Evolutionary conservation across 2,888 invertebrate species (phyloP).

Genomic region (Lepas anatifera): DNA sequence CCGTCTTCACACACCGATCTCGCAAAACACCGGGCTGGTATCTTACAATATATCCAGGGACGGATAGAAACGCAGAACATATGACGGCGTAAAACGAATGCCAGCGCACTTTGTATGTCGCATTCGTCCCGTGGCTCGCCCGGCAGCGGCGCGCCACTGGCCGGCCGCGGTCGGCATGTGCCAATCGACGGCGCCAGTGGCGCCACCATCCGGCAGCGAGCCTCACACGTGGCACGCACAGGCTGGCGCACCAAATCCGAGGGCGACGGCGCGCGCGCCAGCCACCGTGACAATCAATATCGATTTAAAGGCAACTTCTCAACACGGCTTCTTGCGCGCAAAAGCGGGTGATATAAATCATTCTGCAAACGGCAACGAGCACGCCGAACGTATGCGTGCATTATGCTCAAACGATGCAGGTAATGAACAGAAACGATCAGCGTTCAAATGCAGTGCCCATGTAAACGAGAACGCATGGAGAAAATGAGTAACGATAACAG

Average conservation of each 20-base stretch:
- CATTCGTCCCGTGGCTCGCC: too few species aligned
- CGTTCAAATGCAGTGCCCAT: not conserved
- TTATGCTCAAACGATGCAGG: not conserved
- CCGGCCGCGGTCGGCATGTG: not conserved
- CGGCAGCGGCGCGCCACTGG: not conserved
- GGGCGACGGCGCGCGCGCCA: not conserved
- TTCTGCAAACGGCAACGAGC: not conserved
- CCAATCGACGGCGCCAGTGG: not conserved
- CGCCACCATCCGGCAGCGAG: not conserved
- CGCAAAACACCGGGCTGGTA: not conserved
- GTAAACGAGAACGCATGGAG: constrained; percentile 5
- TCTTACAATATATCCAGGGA: constrained; percentile 12
- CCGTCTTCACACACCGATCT: not conserved
- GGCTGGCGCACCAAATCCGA: not conserved
- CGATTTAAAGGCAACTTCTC: not conserved
- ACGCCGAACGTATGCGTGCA: not conserved
- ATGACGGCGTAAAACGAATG: constrained; percentile 7
- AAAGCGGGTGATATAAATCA: not conserved
- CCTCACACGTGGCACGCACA: not conserved
- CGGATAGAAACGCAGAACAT: constrained; percentile 13
- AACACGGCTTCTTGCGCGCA: not conserved
- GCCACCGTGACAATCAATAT: not conserved
- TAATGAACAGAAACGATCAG: not conserved
- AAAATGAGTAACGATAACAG: constrained; percentile 5
- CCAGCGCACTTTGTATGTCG: constrained; percentile 12